These are phyloP conservation scores for Mola mola DNA, from an alignment of 2,113 vertebrate species.

Conservation along the genomic window DNA sequence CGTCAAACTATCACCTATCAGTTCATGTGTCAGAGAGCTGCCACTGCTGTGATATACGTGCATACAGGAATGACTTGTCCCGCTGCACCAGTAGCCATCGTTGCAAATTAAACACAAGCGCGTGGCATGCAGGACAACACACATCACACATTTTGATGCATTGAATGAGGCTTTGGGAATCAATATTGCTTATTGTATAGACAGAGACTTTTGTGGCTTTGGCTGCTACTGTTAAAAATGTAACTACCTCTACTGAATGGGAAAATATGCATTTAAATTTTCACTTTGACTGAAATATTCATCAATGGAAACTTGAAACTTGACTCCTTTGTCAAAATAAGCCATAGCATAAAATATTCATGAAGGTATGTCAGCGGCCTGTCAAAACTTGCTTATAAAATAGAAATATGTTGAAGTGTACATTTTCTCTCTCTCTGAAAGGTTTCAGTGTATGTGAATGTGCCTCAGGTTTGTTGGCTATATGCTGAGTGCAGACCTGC, in stretches of 20 bases:
- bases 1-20: too few species aligned
- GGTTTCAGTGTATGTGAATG: constrained; percentile 42
- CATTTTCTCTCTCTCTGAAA: constrained; percentile 11
- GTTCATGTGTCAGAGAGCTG: too few species aligned
- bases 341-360: constrained; percentile 10
- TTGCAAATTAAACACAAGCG: constrained; percentile 11
- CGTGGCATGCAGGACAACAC: too few species aligned
- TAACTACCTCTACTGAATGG: too few species aligned
- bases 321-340: constrained; percentile 41
- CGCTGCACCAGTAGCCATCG: constrained; percentile 15
- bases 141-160: too few species aligned
- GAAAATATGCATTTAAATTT: constrained; percentile 17
- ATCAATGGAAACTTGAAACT: constrained; percentile 53
- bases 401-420: constrained; percentile 25
- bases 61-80: constrained; percentile 29
- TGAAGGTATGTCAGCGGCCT: constrained; percentile 2
- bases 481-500: constrained; percentile 41
- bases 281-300: constrained; percentile 16
- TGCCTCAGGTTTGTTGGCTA: constrained; percentile 49
- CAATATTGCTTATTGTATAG: too few species aligned
- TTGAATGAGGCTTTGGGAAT: too few species aligned
- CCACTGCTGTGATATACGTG: constrained; percentile 45
- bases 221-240: too few species aligned
- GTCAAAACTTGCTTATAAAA: constrained; percentile 29
- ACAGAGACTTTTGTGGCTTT: too few species aligned